Evolutionary conservation across 1,140 invertebrate species (phyloP).

Genomic region (Ooceraea biroi): DNA sequence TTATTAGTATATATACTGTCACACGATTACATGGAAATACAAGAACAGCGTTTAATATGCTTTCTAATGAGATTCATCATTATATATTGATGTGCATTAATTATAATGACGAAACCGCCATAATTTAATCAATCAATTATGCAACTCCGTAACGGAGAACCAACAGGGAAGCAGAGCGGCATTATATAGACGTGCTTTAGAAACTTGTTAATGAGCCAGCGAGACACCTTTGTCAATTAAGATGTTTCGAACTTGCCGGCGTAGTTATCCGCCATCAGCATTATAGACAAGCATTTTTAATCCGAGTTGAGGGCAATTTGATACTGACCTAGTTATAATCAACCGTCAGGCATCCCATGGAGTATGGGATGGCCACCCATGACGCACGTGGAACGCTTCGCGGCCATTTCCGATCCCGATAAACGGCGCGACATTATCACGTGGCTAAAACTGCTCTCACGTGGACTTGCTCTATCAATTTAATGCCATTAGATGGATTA

Average conservation of each 20-base stretch:
- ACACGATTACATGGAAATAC: not conserved
- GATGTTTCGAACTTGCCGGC: slow-evolving; percentile 14
- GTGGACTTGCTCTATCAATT: slow-evolving; percentile 45
- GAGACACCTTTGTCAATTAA: slow-evolving; percentile 59
- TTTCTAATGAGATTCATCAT: slow-evolving; percentile 67
- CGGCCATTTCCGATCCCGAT: not conserved
- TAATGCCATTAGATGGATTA: slow-evolving; percentile 33
- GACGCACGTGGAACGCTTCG: not conserved
- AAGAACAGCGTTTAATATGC: slow-evolving; percentile 62
- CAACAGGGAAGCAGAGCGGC: slow-evolving; percentile 36
- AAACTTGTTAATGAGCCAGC: slow-evolving; percentile 62
- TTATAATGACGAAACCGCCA: slow-evolving; percentile 58
- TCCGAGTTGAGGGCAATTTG: too few species aligned
- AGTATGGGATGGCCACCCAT: not conserved
- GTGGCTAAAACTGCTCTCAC: slow-evolving; percentile 14
- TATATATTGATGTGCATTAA: slow-evolving; percentile 67
- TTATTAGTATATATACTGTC: not conserved
- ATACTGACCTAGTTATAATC: not conserved
- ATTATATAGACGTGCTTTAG: slow-evolving; percentile 47
- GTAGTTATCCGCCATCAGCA: slow-evolving; percentile 8
- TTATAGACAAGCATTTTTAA: slow-evolving; percentile 45
- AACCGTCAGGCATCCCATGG: not conserved
- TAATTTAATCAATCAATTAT: slow-evolving; percentile 74
- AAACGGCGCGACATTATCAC: slow-evolving; percentile 26
- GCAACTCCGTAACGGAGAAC: slow-evolving; percentile 60